phyloP scores from a whole-genome alignment of 2,888 invertebrate species.

The Phyto melanocephala region DNA sequence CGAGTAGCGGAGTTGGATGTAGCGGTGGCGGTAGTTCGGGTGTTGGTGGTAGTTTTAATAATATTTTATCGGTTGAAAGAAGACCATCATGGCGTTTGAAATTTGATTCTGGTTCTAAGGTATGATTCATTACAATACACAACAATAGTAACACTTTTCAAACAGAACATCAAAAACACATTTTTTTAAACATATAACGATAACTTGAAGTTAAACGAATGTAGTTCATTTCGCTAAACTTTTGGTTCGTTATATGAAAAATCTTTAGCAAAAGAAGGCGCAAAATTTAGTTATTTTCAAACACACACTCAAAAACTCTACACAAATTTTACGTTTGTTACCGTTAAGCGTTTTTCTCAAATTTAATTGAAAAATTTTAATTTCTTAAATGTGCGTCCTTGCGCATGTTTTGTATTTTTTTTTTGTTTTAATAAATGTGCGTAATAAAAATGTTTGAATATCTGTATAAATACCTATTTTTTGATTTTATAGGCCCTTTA shows the following conservation, averaged over 20 bases:
- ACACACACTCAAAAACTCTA: background rate
- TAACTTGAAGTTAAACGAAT: background rate
- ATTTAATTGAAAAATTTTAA: background rate
- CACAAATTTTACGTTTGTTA: slow-evolving; percentile 30
- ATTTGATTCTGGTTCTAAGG: slow-evolving; percentile 94
- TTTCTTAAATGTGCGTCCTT: slow-evolving; percentile 24
- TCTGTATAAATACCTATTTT: background rate
- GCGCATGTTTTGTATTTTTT: slow-evolving; percentile 32
- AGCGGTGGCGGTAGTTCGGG: slow-evolving; percentile 8
- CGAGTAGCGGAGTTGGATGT: slow-evolving; percentile 4
- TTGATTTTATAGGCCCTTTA: slow-evolving; percentile 20
- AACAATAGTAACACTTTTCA: slow-evolving; percentile 53
- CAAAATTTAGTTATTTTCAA: background rate
- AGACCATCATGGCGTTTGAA: slow-evolving; percentile 95
- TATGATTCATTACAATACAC: slow-evolving; percentile 77
- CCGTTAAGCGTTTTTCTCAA: slow-evolving; percentile 14
- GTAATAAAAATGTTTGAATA: too few relatives aligned
- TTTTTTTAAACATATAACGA: slow-evolving; percentile 20
- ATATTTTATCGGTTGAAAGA: slow-evolving; percentile 81
- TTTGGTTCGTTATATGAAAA: slow-evolving; percentile 24
- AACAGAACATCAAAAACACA: background rate
- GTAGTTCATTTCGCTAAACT: background rate
- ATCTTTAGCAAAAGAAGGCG: background rate
- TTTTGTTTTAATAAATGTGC: slow-evolving; percentile 16
- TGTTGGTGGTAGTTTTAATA: slow-evolving; percentile 52